Evolutionary conservation across 2,797 vertebrate species (phyloP).

Genomic region (Lindbergichthys nudifrons): DNA sequence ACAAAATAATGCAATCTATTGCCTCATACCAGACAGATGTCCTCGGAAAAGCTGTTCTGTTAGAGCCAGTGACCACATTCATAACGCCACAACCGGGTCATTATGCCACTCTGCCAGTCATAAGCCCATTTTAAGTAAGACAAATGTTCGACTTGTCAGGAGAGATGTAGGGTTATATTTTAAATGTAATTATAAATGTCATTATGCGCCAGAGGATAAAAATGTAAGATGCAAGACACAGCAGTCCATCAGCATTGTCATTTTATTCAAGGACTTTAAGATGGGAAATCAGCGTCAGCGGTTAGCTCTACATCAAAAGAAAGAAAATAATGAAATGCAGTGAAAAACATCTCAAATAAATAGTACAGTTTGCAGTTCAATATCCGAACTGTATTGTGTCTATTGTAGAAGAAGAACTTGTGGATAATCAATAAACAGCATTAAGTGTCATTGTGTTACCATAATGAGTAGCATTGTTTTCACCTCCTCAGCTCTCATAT

Average conservation of each 20-base stretch:
- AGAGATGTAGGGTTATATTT: conserved; percentile 56
- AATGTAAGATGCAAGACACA: conserved; percentile 59
- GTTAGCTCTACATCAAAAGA: conserved; percentile 33
- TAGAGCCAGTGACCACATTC: conserved; percentile 35
- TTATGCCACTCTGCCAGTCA: conserved; percentile 25
- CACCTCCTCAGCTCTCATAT: conserved; percentile 3
- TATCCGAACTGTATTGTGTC: not conserved
- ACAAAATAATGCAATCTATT: conserved; percentile 5
- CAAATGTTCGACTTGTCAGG: conserved; percentile 54
- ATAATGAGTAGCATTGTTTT: conserved; percentile 37
- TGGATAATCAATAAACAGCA: conserved; percentile 19
- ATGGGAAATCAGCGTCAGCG: conserved; percentile 28
- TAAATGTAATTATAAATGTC: conserved; percentile 66
- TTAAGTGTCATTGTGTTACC: conserved; percentile 10
- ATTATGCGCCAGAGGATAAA: conserved; percentile 59
- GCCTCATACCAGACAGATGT: conserved; percentile 22
- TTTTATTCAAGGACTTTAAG: conserved; percentile 45
- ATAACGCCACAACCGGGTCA: conserved; percentile 22
- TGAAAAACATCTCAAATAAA: conserved; percentile 6
- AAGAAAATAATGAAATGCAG: conserved; percentile 26
- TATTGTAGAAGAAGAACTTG: not conserved
- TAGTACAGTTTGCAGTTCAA: not conserved
- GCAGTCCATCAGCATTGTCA: conserved; percentile 31
- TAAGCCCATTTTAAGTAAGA: conserved; percentile 56
- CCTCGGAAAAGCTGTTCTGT: conserved; percentile 26